Base-by-base conservation (phyloP, 1,140 invertebrate genomes). In the Trigoniulus corallinus region DNA sequence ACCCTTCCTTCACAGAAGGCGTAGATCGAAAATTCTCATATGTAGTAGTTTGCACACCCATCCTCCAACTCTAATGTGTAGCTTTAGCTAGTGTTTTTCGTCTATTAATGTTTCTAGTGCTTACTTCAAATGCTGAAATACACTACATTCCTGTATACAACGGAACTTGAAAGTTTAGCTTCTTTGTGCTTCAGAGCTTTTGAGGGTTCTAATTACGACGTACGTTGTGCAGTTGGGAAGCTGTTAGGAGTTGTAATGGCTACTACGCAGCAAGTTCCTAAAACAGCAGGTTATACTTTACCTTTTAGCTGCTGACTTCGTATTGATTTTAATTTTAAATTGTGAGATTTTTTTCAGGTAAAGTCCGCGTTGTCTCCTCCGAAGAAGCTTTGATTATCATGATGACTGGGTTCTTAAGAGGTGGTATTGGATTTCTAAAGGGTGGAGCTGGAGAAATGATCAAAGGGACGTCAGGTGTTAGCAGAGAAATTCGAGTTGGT, bases 181-280 rank as follows among this genome's bases (percentile, higher is more conserved):
- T 85, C 87, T 4, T 66, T 94, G 3, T 93, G 88, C 64, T 88
- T 94, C 58, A 76, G 91, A 53, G 80, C 88, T 40, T 82, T 96
- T 54, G 91, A 96, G 64, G 86, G 85, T 2, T 91, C 89, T 3
- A 94, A 88, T 68, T 95, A 94, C 68, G 88, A 96, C 71, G 87
- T 91, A 1, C 72, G 92, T 59, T 89, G 88, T 68, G 76, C 86
- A 1, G 82, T 98, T 40, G 88, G 93, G 2, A 83, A 88, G 66
- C 72, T 98, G 13, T 67, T 98, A 15, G 94, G 93, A 2, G 77
- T 80, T 39, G 65, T 93, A 1, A 78, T 88, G 52, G 88, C 88
- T 10, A 81, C 80, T 56, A 91, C 91, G 0, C 85, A 88, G 64
- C 61, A 59, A 48, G 57, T 58, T 12, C 59, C 59, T 51, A 56